Evolutionary conservation across 2,797 vertebrate genomes (phyloP), one percentile per base, ranked within the genome.

Genomic region (Karalla daura): DNA sequence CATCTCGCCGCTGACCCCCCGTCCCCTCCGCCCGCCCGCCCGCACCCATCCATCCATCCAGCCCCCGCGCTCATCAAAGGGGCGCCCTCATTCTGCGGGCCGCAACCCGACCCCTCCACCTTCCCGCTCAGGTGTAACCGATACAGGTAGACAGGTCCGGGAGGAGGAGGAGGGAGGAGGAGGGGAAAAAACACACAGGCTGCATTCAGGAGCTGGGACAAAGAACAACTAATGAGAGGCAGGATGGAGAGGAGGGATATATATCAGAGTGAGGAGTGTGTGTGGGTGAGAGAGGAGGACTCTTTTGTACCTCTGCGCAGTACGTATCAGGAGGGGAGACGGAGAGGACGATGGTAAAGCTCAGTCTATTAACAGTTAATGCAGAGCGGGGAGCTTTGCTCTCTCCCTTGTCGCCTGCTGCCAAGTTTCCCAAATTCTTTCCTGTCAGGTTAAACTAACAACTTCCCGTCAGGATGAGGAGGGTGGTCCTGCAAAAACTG

Each of bases 381-480:
- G 70, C 37, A 79, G 76, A 88, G 83, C 77, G 76, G 72, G 75
- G 76, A 87, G 80, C 67, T 67, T 81, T 83, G 81, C 87, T 87
- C 84, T 78, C 85, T 89, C 85, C 76, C 76, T 70, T 76, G 70
- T 91, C 59, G 65, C 77, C 86, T 53, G 63, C 89, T 93, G 93
- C 93, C 94, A 94, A 94, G 92, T 94, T 92, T 94, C 91, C 91
- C 68, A 63, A 94, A 95, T 95, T 94, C 93, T 95, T 96, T 95
- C 92, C 94, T 95, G 93, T 88, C 94, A 94, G 94, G 94, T 96
- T 96, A 96, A 96, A 96, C 94, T 94, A 96, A 95, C 95, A 94
- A 95, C 95, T 95, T 96, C 93, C 95, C 94, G 88, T 92, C 87
- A 78, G 85, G 84, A 92, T 91, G 92, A 92, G 89, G 78, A 94